phyloP scores from a whole-genome alignment of 2,888 invertebrate species.

The Chrysolina haemoptera region DNA sequence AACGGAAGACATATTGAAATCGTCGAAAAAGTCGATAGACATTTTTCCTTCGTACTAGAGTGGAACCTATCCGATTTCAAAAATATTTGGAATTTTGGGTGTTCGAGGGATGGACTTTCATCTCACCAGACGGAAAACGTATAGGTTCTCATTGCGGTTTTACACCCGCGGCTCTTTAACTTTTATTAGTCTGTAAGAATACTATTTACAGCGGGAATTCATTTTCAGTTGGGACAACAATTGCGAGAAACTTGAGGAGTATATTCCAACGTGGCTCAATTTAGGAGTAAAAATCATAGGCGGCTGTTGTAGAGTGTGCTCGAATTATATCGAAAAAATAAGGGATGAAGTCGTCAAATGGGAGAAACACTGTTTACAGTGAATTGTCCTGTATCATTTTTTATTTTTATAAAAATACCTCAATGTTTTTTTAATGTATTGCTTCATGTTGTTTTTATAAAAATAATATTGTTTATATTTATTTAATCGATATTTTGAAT shows the following conservation, averaged over 20 bases:
- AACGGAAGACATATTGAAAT: too few relatives aligned
- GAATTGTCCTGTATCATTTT: not conserved
- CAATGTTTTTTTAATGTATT: not conserved
- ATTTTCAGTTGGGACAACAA: conserved; percentile 76
- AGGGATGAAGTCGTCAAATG: conserved; percentile 72
- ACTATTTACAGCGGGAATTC: not conserved
- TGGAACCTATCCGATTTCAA: too few relatives aligned
- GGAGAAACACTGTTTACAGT: conserved; percentile 42
- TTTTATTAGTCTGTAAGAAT: too few relatives aligned
- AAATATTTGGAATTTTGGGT: too few relatives aligned
- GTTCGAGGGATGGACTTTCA: too few relatives aligned
- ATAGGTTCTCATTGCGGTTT: too few relatives aligned
- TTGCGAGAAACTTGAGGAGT: conserved; percentile 77
- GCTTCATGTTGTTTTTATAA: not conserved
- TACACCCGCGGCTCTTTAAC: too few relatives aligned
- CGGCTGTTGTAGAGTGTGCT: conserved; percentile 89
- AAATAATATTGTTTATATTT: not conserved
- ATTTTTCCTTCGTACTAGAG: too few relatives aligned
- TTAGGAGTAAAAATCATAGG: conserved; percentile 86
- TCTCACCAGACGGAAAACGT: too few relatives aligned
- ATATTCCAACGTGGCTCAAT: conserved; percentile 84
- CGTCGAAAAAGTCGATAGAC: too few relatives aligned
- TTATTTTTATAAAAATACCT: not conserved
- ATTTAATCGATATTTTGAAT: conserved; percentile 42
- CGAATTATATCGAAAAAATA: conserved; percentile 82